phyloP scores from a whole-genome alignment of 2,888 invertebrate genomes.

The Mesorhabditis sp. region DNA sequence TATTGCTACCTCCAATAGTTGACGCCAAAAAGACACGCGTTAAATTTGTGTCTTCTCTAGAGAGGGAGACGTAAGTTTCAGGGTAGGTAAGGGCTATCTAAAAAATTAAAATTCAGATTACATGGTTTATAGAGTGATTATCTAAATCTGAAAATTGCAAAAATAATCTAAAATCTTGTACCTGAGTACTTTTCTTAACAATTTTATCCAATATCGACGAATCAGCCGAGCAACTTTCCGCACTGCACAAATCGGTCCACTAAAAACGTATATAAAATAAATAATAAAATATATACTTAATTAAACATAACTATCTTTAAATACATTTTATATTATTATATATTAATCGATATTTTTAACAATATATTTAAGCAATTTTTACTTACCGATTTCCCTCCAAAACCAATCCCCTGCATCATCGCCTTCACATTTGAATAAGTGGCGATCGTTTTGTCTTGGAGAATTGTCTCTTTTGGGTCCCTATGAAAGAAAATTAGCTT shows the following conservation, averaged over 20 bases:
- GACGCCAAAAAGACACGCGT: slow-evolving; percentile 35
- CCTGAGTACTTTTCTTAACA: slow-evolving; percentile 35
- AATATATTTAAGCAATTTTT: neutral
- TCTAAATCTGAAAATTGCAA: slow-evolving; percentile 14
- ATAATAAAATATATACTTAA: neutral
- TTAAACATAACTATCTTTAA: no score
- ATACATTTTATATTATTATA: no score
- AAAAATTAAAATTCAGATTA: neutral
- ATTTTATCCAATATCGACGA: slow-evolving; percentile 33
- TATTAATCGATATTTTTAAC: no score
- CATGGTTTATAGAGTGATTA: neutral
- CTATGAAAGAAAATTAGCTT: slow-evolving; percentile 16
- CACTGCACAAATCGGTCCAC: slow-evolving; percentile 27
- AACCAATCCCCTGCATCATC: slow-evolving; percentile 34
- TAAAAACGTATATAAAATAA: slow-evolving; percentile 9
- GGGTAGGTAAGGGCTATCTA: slow-evolving; percentile 34
- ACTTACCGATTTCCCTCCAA: neutral
- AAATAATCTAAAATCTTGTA: slow-evolving; percentile 1
- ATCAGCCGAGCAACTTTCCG: slow-evolving; percentile 26
- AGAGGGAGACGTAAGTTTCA: slow-evolving; percentile 39
- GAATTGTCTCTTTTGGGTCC: slow-evolving; percentile 28
- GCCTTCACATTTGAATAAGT: slow-evolving; percentile 34
- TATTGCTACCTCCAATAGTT: slow-evolving; percentile 30
- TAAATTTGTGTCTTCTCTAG: slow-evolving; percentile 32
- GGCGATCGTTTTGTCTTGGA: slow-evolving; percentile 31